These are phyloP conservation scores for Lepidurus packardi DNA, from an alignment of 1,140 invertebrate species.

Conservation along the genomic window DNA sequence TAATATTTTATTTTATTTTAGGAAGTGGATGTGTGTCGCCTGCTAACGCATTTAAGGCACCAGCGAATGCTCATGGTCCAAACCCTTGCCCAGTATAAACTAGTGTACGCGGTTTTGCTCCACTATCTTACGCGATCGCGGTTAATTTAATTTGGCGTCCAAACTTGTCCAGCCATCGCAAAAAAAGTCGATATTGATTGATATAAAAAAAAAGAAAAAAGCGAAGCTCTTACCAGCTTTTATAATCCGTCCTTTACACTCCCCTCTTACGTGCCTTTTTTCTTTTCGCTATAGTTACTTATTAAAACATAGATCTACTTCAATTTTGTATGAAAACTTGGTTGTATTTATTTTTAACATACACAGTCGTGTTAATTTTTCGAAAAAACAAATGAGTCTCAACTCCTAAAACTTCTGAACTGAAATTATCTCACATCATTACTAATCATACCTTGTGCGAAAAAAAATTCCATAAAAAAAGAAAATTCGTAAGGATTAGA, in stretches of 20 bases:
- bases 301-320: neutral
- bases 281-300: constrained; percentile 6
- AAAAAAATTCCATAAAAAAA: neutral
- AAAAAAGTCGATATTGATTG: neutral
- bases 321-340: neutral
- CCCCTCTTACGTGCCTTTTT: neutral
- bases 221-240: neutral
- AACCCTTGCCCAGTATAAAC: constrained; percentile 79
- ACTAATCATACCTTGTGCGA: neutral
- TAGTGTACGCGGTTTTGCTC: constrained; percentile 76
- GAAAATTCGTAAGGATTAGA: neutral
- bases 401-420: no score
- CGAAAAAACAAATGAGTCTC: neutral
- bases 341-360: constrained; percentile 20
- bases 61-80: constrained; percentile 80
- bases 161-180: neutral
- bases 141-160: constrained; percentile 57
- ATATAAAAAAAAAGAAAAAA: neutral
- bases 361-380: neutral
- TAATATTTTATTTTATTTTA: constrained; percentile 45
- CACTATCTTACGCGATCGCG: constrained; percentile 78
- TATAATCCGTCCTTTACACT: constrained; percentile 14
- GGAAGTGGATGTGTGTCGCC: constrained; percentile 70
- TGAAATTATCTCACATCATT: neutral
- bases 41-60: constrained; percentile 66